Evolutionary conservation across 2,888 invertebrate species (phyloP).

Genomic region (Drosophila phalerata): DNA sequence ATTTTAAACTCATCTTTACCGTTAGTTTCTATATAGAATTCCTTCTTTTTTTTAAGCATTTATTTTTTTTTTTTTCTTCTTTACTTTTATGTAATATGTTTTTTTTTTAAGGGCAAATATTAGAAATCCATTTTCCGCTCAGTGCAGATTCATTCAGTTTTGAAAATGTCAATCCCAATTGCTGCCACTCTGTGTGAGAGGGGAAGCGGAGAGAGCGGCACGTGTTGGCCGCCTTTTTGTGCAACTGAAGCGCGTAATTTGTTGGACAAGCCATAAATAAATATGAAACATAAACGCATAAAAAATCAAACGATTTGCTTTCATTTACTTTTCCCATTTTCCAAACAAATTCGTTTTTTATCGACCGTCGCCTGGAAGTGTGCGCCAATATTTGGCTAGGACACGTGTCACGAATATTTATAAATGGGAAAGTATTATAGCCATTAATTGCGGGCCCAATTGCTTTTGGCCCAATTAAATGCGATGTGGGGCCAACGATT

Average conservation of each 20-base stretch:
- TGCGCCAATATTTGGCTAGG: slow-evolving; percentile 50
- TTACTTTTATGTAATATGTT: slow-evolving; percentile 53
- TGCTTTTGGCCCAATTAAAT: slow-evolving; percentile 41
- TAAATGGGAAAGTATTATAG: slow-evolving; percentile 20
- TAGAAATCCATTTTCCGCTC: slow-evolving; percentile 85
- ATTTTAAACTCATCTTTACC: slow-evolving; percentile 62
- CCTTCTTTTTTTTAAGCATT: slow-evolving; percentile 30
- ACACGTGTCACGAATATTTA: slow-evolving; percentile 56
- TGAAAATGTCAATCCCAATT: slow-evolving; percentile 72
- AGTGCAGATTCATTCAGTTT: slow-evolving; percentile 84
- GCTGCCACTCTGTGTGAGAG: not conserved
- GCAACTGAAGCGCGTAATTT: slow-evolving; percentile 77
- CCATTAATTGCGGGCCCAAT: slow-evolving; percentile 53
- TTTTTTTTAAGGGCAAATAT: slow-evolving; percentile 66
- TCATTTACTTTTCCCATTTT: slow-evolving; percentile 45
- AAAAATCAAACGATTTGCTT: slow-evolving; percentile 69
- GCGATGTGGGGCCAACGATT: slow-evolving; percentile 49
- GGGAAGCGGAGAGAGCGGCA: slow-evolving; percentile 40
- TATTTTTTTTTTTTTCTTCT: slow-evolving; percentile 23
- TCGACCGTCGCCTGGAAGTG: slow-evolving; percentile 35
- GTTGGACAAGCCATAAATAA: slow-evolving; percentile 80
- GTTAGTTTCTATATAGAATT: slow-evolving; percentile 13
- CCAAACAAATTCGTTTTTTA: slow-evolving; percentile 5
- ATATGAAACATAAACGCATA: slow-evolving; percentile 70
- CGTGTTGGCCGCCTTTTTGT: slow-evolving; percentile 72